phyloP scores from a whole-genome alignment of 2,888 invertebrate species.

The Hemicrepidius hirtus region DNA sequence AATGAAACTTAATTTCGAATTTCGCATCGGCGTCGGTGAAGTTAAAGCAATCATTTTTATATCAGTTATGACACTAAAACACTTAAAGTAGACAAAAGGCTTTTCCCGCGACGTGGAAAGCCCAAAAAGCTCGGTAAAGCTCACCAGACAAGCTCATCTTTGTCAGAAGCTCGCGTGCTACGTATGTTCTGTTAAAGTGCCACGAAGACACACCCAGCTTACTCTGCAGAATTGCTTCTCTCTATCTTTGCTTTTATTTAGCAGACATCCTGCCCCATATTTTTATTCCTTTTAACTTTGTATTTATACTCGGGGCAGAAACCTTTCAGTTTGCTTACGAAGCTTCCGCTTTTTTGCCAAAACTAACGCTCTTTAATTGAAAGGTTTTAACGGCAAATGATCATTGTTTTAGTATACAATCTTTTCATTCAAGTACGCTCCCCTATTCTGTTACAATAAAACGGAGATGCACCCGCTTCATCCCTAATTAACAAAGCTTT shows the following conservation, averaged over 20 bases:
- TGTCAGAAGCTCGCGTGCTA: constrained; percentile 60
- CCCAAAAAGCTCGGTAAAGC: constrained; percentile 58
- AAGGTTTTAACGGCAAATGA: constrained; percentile 31
- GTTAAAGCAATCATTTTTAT: constrained; percentile 44
- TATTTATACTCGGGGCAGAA: constrained; percentile 58
- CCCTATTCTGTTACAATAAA: neutral
- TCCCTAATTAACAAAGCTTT: constrained; percentile 10
- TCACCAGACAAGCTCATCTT: constrained; percentile 60
- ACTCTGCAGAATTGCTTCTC: constrained; percentile 66
- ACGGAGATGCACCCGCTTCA: constrained; percentile 10
- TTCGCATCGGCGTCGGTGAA: neutral
- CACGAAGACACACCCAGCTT: constrained; percentile 66
- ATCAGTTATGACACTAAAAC: constrained; percentile 54
- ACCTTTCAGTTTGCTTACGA: constrained; percentile 53
- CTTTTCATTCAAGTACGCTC: constrained; percentile 12
- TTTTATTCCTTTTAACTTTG: constrained; percentile 57
- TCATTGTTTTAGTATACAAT: constrained; percentile 16
- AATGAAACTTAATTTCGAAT: neutral
- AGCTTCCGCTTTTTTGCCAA: constrained; percentile 33
- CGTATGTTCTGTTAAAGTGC: constrained; percentile 64
- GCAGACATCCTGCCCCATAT: constrained; percentile 58
- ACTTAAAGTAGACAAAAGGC: constrained; percentile 55
- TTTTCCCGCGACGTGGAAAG: constrained; percentile 56
- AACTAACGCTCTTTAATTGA: constrained; percentile 31
- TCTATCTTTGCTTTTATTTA: constrained; percentile 61